Evolutionary conservation across 1,140 invertebrate species (phyloP).

Genomic region (Heliconius hermathena): DNA sequence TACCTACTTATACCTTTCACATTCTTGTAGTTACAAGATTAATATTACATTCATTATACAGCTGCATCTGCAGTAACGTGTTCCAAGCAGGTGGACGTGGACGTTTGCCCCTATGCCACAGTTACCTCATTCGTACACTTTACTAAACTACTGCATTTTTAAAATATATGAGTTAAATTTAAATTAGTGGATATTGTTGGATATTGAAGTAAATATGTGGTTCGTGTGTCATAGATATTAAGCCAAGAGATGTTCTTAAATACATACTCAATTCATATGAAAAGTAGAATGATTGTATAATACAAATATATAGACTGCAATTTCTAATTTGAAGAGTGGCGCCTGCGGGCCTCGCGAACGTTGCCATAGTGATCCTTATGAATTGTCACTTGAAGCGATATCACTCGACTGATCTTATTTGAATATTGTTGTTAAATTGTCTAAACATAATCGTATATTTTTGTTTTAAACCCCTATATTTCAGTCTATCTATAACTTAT

Average conservation of each 20-base stretch:
- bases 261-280: neutral
- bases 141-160: neutral
- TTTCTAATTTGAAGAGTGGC: conserved; percentile 21
- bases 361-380: conserved; percentile 39
- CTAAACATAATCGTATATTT: neutral
- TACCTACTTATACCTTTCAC: neutral
- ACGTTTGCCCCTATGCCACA: neutral
- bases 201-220: too few species aligned
- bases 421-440: conserved; percentile 2
- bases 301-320: neutral
- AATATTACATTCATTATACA: neutral
- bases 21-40: neutral
- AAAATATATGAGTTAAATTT: neutral
- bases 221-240: too few species aligned
- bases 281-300: neutral
- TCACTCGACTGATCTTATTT: conserved; percentile 3
- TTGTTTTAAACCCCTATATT: neutral
- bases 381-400: conserved; percentile 28
- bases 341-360: conserved; percentile 32
- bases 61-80: neutral
- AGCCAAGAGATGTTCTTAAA: too few species aligned
- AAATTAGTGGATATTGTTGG: neutral
- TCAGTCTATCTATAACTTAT: neutral
- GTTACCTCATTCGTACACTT: neutral
- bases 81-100: neutral